Evolutionary conservation across 2,888 invertebrate species (phyloP).

Genomic region (Leptinotarsa tumamoca): DNA sequence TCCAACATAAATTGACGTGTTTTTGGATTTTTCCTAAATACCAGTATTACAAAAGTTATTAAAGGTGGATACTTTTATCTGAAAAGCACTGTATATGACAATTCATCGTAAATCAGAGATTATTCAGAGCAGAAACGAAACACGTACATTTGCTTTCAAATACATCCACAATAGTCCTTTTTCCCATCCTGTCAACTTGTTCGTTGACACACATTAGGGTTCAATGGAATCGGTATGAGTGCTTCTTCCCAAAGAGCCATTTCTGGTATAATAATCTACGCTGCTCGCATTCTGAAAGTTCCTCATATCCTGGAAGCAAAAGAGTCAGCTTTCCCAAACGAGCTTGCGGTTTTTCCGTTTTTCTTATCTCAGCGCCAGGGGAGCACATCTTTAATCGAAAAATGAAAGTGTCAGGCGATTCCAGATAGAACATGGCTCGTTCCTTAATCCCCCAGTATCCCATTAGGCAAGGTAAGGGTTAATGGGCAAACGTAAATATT

Average conservation of each 20-base stretch:
- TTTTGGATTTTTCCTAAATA: too few relatives aligned
- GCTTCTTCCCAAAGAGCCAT: background rate
- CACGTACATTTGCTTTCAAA: too few relatives aligned
- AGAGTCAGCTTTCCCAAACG: constrained; percentile 9
- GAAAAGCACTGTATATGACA: too few relatives aligned
- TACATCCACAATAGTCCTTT: too few relatives aligned
- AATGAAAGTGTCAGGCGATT: constrained; percentile 38
- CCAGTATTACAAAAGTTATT: too few relatives aligned
- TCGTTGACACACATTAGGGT: too few relatives aligned
- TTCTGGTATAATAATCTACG: background rate
- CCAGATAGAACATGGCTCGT: constrained; percentile 35
- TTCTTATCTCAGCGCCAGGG: constrained; percentile 33
- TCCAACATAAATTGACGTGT: too few relatives aligned
- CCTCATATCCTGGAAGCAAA: background rate
- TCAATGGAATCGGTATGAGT: background rate
- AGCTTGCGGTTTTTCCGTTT: constrained; percentile 19
- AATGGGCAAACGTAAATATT: constrained; percentile 38
- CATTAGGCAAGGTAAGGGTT: constrained; percentile 41
- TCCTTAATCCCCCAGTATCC: constrained; percentile 36
- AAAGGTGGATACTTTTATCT: too few relatives aligned
- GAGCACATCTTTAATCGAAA: constrained; percentile 44
- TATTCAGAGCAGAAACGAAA: too few relatives aligned
- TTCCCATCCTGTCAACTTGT: too few relatives aligned
- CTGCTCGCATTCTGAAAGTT: background rate
- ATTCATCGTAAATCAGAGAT: too few relatives aligned